Conservation (phyloP, 1,140 invertebrate species). For the Hestina assimilis region DNA sequence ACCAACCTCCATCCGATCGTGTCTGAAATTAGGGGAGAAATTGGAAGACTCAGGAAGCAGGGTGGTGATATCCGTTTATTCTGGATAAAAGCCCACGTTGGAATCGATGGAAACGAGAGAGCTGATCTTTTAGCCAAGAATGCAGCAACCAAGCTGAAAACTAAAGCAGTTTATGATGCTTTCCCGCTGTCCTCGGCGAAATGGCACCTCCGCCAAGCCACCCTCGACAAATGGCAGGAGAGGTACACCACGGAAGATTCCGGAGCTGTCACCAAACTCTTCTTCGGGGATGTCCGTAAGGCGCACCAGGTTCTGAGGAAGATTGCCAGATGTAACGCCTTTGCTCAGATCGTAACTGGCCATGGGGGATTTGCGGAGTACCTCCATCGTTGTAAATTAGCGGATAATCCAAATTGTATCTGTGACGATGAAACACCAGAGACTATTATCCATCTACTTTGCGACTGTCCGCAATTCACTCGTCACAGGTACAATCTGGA, state of each 20-base stretch:
- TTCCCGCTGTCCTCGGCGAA: not conserved
- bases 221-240: not conserved
- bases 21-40: not conserved
- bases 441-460: not conserved
- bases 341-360: not conserved
- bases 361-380: not conserved
- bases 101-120: slow-evolving; percentile 25
- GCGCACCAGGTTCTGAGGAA: not conserved
- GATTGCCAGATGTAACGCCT: not conserved
- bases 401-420: not conserved
- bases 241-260: too few relatives aligned
- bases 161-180: not conserved
- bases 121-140: slow-evolving; percentile 27
- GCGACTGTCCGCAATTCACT: not conserved
- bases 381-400: not conserved
- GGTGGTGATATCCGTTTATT: slow-evolving; percentile 1
- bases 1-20: not conserved
- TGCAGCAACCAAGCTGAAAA: slow-evolving; percentile 1
- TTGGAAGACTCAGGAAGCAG: not conserved
- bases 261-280: not conserved
- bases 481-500: not conserved
- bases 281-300: not conserved
- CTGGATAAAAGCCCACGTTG: slow-evolving; percentile 29
- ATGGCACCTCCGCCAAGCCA: not conserved
- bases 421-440: not conserved